phyloP scores from a whole-genome alignment of 2,888 invertebrate genomes.

The Lucinisca nassula region DNA sequence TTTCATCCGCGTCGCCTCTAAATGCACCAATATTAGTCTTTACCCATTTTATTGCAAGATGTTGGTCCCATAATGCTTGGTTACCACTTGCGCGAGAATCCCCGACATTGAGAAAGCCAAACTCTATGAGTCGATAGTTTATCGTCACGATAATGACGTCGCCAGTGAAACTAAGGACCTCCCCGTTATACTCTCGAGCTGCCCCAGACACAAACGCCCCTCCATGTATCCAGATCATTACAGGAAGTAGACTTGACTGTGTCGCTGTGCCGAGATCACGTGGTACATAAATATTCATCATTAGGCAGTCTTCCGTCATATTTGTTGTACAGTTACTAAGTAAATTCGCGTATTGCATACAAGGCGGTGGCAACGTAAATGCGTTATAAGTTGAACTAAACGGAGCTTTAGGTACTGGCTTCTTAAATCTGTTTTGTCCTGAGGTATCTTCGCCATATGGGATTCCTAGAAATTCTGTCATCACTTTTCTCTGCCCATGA shows the following conservation, averaged over 20 bases:
- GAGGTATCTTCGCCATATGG: constrained; percentile 57
- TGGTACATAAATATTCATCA: constrained; percentile 58
- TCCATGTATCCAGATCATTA: constrained; percentile 64
- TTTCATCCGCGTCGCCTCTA: constrained; percentile 45
- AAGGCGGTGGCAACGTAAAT: constrained; percentile 13
- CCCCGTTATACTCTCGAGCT: constrained; percentile 17
- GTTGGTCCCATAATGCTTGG: constrained; percentile 67
- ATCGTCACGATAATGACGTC: constrained; percentile 58
- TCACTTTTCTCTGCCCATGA: constrained; percentile 18
- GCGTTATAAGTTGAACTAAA: constrained; percentile 27
- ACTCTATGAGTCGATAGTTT: constrained; percentile 58
- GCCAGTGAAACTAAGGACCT: background rate
- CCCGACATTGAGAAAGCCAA: constrained; percentile 49
- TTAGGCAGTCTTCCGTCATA: constrained; percentile 55
- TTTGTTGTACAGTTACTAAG: background rate
- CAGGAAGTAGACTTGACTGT: constrained; percentile 27
- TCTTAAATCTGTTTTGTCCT: constrained; percentile 48
- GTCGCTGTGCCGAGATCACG: constrained; percentile 16
- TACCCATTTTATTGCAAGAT: constrained; percentile 64
- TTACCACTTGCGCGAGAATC: constrained; percentile 51
- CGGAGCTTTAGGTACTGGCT: constrained; percentile 50
- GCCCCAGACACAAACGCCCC: constrained; percentile 43
- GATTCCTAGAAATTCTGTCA: constrained; percentile 54
- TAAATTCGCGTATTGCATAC: constrained; percentile 23
- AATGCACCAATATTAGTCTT: constrained; percentile 56